Evolutionary conservation across 1,140 invertebrate genomes (phyloP), one percentile per base, ranked within the genome.

Genomic region (Zeugodacus cucurbitae): DNA sequence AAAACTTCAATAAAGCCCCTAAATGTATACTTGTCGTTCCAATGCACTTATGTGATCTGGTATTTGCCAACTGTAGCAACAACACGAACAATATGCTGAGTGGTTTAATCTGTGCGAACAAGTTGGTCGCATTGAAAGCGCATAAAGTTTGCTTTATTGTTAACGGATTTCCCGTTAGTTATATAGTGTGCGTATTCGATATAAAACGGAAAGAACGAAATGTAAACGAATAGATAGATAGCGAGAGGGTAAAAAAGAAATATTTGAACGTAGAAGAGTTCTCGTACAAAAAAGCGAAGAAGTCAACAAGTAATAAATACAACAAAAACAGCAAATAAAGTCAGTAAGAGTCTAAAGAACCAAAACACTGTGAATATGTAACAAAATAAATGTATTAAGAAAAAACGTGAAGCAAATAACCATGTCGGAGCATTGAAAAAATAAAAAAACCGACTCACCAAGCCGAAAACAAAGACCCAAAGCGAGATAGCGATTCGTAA

Each of bases 31-130:
- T 22, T 26, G 54, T 20, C 11, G 3, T 57, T 57, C 11, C 3
- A 2, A 57, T 74, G 70, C 70, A 74, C 37, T 3, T 74, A 41
- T 22, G 4, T 44, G 48, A 17, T 54, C 11, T 54, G 4, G 2
- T 54, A 54, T 54, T 44, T 34, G 6, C 41, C 34, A 82, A 7
- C 17, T 34, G 34, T 4, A 41, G 29, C 70, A 74, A 32, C 3
- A 74, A 70, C 37, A 22, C 34, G 4, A 3, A 70, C 74, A 82
- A 82, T 48, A 48, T 48, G 74, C 44, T 82, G 37, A 82, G 74
- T 82, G 74, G 74, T 48, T 82, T 54, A 82, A 82, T 82, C 74
- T 82, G 37, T 82, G 41, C 74, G 74, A 82, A 82, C 37, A 82
- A 82, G 74, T 82, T 82, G 7, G 22, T 82, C 10, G 74, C 22